Base-by-base conservation (phyloP, 2,888 invertebrate genomes). In the Dorcus parallelipipedus region DNA sequence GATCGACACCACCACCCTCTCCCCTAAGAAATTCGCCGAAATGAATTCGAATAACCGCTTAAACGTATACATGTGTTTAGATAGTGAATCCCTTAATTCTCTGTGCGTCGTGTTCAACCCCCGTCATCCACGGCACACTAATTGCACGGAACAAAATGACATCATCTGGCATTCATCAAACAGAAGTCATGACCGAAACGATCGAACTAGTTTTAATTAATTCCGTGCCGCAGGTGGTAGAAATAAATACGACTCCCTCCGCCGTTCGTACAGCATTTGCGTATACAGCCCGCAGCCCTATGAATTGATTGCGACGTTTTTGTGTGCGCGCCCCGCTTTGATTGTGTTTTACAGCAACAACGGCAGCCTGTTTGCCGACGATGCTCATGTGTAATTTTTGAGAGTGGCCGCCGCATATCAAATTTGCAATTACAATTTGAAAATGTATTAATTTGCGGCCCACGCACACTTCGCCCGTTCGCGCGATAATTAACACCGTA, bases 81-180 rank as follows among this genome's bases (percentile, higher is more conserved):
- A 33, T 7, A 33, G 26, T 33, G 26, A 33, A 33, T 33, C 26
- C 26, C 26, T 33, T 33, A 33, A 33, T 33, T 33, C 26, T 33
- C 20, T 20, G 3, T 20, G 20, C 20, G 20, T 20, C 26, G 26
- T 4, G 5, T 33, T 33, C 26, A 33, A 51, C 51, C 51, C 51
- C 39, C 26, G 6, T 33, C 26, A 33, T 33, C 26, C 26, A 33
- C 53, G 52, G 39, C 47, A 38, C 40, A 39, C 56, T 60, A 60
- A 60, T 60, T 60, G 56, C 26, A 33, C 56, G 40, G 41, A 49
- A 56, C 56, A 54, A 60, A 52, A 54, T 61, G 59, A 63, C 60
- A 61, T 61, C 63, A 61, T 57, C 54, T 53, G 61, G 57, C 52
- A 61, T 63, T 53, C 54, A 53, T 63, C 60, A 63, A 61, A 61